Base-by-base conservation (phyloP, 2,797 vertebrate genomes). In the Cetoscarus ocellatus region DNA sequence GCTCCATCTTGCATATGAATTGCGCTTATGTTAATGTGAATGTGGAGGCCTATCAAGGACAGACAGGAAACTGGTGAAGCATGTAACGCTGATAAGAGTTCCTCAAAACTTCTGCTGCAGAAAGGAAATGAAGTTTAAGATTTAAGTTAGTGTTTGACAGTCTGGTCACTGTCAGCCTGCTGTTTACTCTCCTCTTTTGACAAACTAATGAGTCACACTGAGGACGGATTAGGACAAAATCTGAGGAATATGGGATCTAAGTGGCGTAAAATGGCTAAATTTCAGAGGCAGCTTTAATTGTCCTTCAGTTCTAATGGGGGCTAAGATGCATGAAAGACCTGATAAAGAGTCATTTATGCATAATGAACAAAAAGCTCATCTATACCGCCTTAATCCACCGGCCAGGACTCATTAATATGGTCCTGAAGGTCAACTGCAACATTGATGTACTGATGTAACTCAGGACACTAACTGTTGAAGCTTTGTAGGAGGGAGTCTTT, bases 61-160 rank as follows among this genome's bases (percentile, higher is more conserved):
- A 80, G 83, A 73, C 88, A 84, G 86, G 78, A 81, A 90, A 84
- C 73, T 65, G 27, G 76, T 84, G 88, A 90, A 82, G 85, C 91
- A 81, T 90, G 79, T 84, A 91, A 88, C 76, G 57, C 79, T 85
- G 90, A 92, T 93, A 87, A 89, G 78, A 90, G 62, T 87, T 86
- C 83, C 75, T 77, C 74, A 83, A 78, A 86, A 89, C 78, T 87
- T 87, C 80, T 58, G 67, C 84, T 72, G 58, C 59, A 71, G 54
- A 62, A 63, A 82, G 64, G 75, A 86, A 90, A 88, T 63, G 51
- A 80, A 76, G 49, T 65, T 82, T 72, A 10, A 43, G 58, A 80
- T 69, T 52, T 74, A 71, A 77, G 70, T 61, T 62, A 72, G 36
- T 58, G 43, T 59, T n/a, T 68, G 52, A 51, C 40, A 61, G 43